Evolutionary conservation across 2,113 vertebrate genomes (phyloP).

Genomic region (Cheilinus undulatus): DNA sequence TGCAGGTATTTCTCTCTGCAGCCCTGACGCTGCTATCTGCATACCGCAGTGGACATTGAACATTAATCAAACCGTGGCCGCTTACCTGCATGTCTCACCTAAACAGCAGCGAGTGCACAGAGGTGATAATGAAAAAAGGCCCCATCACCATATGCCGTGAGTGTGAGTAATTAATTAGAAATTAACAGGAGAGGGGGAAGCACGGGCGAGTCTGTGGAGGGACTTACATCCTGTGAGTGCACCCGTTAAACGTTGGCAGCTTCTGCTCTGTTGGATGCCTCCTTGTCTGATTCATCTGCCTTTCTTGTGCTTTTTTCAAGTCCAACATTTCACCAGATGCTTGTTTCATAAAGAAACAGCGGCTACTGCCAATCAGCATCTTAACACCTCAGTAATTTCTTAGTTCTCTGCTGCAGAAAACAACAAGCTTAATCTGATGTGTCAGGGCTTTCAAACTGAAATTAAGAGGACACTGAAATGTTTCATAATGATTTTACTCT

Average conservation of each 20-base stretch:
- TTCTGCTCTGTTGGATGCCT: conserved; percentile 46
- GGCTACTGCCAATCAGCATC: conserved; percentile 59
- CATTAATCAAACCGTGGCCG: conserved; percentile 2
- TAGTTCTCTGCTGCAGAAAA: conserved; percentile 8
- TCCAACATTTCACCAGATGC: conserved; percentile 56
- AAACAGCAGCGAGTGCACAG: conserved; percentile 20
- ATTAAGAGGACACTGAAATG: conserved; percentile 6
- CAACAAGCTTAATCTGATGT: conserved; percentile 1
- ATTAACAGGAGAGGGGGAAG: conserved; percentile 39
- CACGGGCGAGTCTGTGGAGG: neutral
- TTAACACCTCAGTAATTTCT: conserved; percentile 33
- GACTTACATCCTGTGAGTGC: conserved; percentile 24
- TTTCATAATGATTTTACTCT: neutral
- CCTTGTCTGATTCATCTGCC: conserved; percentile 72
- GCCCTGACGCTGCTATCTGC: neutral
- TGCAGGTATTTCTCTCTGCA: conserved; percentile 14
- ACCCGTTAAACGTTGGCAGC: conserved; percentile 36
- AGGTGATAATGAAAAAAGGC: conserved; percentile 50
- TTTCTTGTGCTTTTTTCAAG: conserved; percentile 58
- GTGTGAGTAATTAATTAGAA: conserved; percentile 61
- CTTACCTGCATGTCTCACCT: conserved; percentile 17
- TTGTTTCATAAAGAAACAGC: conserved; percentile 63
- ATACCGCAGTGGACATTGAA: conserved; percentile 7
- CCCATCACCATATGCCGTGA: conserved; percentile 47
- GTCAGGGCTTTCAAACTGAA: neutral